A percentile compares a stretch with the other conserved stretches of the same genome.
These are phyloP conservation scores for Cryptocephalus primarius DNA, from an alignment of 2,888 invertebrate species.

Conservation along the genomic window DNA sequence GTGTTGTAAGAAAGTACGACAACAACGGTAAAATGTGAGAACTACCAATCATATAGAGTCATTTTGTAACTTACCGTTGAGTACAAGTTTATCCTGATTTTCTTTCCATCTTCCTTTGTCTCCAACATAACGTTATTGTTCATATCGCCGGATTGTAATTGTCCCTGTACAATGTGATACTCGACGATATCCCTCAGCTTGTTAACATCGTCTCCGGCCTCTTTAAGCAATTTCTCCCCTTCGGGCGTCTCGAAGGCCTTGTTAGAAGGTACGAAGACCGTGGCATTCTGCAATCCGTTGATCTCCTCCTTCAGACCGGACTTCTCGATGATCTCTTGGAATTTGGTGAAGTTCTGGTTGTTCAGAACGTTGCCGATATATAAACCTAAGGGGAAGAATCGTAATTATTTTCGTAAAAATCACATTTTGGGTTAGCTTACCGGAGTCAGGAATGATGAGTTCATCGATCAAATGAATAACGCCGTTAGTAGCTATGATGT, in stretches of 20 bases:
- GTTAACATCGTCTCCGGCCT: conserved; percentile 33
- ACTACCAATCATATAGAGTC: not conserved
- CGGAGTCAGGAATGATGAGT: conserved; percentile 51
- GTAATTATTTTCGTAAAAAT: not conserved
- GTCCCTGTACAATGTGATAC: conserved; percentile 50
- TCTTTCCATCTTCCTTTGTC: conserved; percentile 35
- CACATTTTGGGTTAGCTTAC: conserved; percentile 5
- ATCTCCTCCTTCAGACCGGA: conserved; percentile 46
- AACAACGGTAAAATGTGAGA: not conserved
- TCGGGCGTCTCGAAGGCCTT: conserved; percentile 46
- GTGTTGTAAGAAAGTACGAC: not conserved
- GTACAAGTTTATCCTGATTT: conserved; percentile 49
- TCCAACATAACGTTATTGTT: conserved; percentile 42
- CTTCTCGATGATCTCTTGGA: conserved; percentile 43
- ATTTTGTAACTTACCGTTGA: conserved; percentile 38
- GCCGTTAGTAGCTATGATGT: conserved; percentile 62
- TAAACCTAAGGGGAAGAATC: conserved; percentile 20
- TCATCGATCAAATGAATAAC: conserved; percentile 58
- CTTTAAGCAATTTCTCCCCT: conserved; percentile 31
- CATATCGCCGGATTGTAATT: conserved; percentile 45
- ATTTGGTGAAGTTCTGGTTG: conserved; percentile 49
- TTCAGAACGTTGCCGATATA: conserved; percentile 40
- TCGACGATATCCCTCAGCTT: conserved; percentile 48
- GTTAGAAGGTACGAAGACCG: conserved; percentile 54
- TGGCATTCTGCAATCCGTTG: conserved; percentile 46